Base-by-base conservation (phyloP, 2,888 invertebrate genomes). In the Temnothorax unifasciatus region DNA sequence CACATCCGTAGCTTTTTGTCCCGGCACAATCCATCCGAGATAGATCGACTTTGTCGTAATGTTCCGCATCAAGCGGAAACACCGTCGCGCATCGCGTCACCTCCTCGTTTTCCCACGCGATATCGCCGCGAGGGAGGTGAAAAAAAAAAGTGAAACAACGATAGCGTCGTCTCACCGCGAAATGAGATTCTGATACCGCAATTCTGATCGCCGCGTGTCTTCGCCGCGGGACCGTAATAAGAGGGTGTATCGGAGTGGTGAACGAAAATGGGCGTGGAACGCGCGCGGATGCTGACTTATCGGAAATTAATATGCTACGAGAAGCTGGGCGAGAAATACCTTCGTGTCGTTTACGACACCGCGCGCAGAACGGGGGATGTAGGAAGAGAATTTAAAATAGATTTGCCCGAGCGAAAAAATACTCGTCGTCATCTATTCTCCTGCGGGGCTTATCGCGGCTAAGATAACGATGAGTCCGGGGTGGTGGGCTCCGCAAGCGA, bases 301-400 rank as follows among this genome's bases (percentile, higher is more conserved):
- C 59, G 73, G 84, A 89, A 92, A 93, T 93, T 92, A 93, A 93
- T 92, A 92, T 90, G 88, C 90, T 86, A 81, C 86, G 85, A 29
- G 66, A 82, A 83, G 84, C 66, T 81, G 83, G 83, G 81, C 84
- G 77, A 92, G 88, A 91, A 90, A 88, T 86, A 90, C 73, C 81
- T 52, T 11, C 71, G 74, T 79, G 66, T 11, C 85, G 59, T 59
- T 84, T 69, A 34, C 74, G 66, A 52, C 44, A 13, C 13, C 47
- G 47, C 41, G 66, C 41, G 83, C 54, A 84, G 29, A 54, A 54
- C 47, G 38, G 25, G 29, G 52, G 9, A 18, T 41, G 73, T 74
- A 69, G 85, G 54, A 63, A 71, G 88, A 88, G 88, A 92, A 93
- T 93, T 93, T 92, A 91, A 93, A 93, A 93, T 92, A 93, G 92